These are phyloP conservation scores for Tenthredo distinguenda DNA, from an alignment of 2,888 invertebrate species.

Conservation along the genomic window DNA sequence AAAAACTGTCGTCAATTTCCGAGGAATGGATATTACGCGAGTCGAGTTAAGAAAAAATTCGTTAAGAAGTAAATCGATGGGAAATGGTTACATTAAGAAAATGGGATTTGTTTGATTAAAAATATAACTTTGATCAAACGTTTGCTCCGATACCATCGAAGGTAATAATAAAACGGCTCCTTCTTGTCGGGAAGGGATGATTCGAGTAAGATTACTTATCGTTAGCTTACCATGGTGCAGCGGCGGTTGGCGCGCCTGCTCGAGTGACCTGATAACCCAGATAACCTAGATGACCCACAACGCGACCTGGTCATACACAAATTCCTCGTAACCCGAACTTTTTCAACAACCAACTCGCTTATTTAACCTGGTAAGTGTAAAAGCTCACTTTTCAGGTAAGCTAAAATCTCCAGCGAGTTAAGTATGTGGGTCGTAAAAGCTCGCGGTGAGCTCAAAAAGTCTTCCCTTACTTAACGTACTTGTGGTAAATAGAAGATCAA, in stretches of 20 bases:
- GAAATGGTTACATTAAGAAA: not conserved
- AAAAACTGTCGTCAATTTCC: not conserved
- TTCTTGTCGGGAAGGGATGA: not conserved
- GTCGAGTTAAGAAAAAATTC: not conserved
- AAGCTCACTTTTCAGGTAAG: constrained; percentile 34
- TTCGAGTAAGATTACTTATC: constrained; percentile 37
- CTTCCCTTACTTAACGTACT: not conserved
- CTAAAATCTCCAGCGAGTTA: constrained; percentile 23
- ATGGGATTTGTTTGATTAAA: constrained; percentile 26
- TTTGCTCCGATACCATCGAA: not conserved
- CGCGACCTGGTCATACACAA: constrained; percentile 42
- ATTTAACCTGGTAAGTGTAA: constrained; percentile 17
- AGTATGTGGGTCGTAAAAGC: constrained; percentile 37
- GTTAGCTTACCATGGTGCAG: constrained; percentile 34
- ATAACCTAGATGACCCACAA: constrained; percentile 47
- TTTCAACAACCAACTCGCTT: constrained; percentile 31
- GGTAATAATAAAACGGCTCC: not conserved
- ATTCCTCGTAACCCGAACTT: constrained; percentile 36
- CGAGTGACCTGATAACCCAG: constrained; percentile 49
- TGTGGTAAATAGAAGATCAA: not conserved
- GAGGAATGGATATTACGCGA: not conserved
- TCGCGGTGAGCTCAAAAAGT: constrained; percentile 6
- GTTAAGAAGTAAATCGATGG: not conserved
- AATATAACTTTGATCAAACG: constrained; percentile 25
- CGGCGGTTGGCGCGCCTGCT: constrained; percentile 24